Conservation (phyloP, 2,113 vertebrate species). For the Clarias magur region DNA sequence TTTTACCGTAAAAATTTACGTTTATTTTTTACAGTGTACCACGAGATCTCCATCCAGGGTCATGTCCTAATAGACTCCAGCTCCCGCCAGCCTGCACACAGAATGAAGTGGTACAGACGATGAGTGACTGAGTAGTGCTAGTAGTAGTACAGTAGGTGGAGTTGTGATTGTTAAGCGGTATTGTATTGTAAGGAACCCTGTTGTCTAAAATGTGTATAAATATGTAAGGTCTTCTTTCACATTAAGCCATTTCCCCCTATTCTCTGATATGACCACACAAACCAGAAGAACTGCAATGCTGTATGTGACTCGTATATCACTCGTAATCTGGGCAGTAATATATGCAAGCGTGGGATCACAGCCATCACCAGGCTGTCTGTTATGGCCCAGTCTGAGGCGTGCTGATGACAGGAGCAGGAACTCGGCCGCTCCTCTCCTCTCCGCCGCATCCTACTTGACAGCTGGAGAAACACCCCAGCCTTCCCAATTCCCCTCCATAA, state of each 20-base stretch:
- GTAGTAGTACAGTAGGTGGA: background rate
- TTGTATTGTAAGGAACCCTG: too few species aligned
- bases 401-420: conserved; percentile 62
- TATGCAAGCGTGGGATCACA: conserved; percentile 65
- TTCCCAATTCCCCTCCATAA: conserved; percentile 58
- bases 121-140: background rate
- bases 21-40: too few species aligned
- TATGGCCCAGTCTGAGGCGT: conserved; percentile 64
- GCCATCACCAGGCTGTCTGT: conserved; percentile 70
- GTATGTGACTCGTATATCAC: conserved; percentile 3
- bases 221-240: background rate
- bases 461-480: conserved; percentile 61
- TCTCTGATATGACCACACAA: background rate
- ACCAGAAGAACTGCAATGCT: conserved; percentile 7
- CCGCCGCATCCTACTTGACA: conserved; percentile 60
- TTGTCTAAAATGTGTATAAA: background rate
- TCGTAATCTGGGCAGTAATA: conserved; percentile 36
- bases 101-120: too few species aligned
- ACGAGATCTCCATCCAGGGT: too few species aligned
- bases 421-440: conserved; percentile 36
- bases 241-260: background rate
- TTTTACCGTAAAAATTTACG: too few species aligned
- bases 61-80: too few species aligned
- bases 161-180: background rate
- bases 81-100: too few species aligned